Conservation (phyloP, 2,797 vertebrate species). For the Myotis findleyi region DNA sequence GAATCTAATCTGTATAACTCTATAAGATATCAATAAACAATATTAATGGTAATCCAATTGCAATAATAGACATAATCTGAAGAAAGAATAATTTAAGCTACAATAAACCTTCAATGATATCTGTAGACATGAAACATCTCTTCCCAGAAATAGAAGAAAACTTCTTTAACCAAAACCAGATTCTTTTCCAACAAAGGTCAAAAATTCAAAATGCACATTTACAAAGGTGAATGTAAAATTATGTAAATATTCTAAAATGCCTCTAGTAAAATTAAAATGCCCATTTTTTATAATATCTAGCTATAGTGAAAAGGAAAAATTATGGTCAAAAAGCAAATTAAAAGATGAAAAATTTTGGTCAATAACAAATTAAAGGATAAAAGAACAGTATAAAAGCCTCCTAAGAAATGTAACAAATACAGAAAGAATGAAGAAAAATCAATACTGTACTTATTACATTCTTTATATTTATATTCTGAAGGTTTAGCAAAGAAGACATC, state of each 20-base stretch:
- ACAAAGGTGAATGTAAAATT: neutral
- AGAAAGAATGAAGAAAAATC: slow-evolving; percentile 4
- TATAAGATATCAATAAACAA: slow-evolving; percentile 5
- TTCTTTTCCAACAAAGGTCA: slow-evolving; percentile 28
- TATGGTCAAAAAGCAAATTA: slow-evolving; percentile 17
- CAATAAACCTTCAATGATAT: neutral
- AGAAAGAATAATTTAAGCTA: slow-evolving; percentile 12
- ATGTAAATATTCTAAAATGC: slow-evolving; percentile 53
- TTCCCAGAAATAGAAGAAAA: slow-evolving; percentile 25
- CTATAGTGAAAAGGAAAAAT: neutral
- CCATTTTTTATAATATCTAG: neutral
- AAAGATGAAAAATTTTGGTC: neutral
- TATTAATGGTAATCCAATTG: neutral
- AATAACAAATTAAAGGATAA: slow-evolving; percentile 18
- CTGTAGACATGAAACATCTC: neutral
- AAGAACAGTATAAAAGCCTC: neutral
- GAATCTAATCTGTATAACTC: neutral
- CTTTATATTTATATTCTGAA: neutral
- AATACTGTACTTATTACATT: neutral
- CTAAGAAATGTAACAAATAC: slow-evolving; percentile 18
- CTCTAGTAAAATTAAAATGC: slow-evolving; percentile 48
- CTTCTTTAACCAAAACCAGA: slow-evolving; percentile 20
- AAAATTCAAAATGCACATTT: slow-evolving; percentile 56
- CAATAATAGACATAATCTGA: slow-evolving; percentile 34
- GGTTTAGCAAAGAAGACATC: neutral